These are phyloP conservation scores for Setipinna tenuifilis DNA, from an alignment of 2,797 vertebrate genomes.

Conservation along the genomic window DNA sequence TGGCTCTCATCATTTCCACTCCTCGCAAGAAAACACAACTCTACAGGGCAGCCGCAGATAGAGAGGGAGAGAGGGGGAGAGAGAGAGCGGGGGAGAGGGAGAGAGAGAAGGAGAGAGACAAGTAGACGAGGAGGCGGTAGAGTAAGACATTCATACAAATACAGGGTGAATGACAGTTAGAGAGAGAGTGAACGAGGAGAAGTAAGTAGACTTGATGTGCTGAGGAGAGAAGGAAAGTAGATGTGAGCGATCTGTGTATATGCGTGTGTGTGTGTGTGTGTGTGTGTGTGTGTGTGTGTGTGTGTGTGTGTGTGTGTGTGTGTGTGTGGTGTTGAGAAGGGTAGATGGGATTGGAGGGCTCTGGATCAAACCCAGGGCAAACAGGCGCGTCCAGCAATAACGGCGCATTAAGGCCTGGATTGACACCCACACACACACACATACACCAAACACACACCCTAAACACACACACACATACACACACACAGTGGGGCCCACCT, in stretches of 20 bases:
- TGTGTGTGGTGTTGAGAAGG: not conserved
- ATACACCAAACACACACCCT: not conserved
- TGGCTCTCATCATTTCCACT: slow-evolving; percentile 70
- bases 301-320: no score
- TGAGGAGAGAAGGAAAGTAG: not conserved
- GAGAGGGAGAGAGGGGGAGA: not conserved
- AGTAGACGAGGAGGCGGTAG: not conserved
- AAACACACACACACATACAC: slow-evolving; percentile 7
- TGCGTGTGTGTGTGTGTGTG: no score
- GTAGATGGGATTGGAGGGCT: slow-evolving; percentile 61
- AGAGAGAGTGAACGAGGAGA: not conserved
- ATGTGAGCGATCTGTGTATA: not conserved
- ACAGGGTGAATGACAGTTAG: not conserved
- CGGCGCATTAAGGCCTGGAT: slow-evolving; percentile 74
- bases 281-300: no score
- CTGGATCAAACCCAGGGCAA: slow-evolving; percentile 70
- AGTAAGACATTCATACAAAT: not conserved
- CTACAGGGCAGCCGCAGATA: not conserved
- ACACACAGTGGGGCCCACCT: slow-evolving; percentile 39
- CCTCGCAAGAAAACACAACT: not conserved
- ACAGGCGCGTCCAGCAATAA: slow-evolving; percentile 78
- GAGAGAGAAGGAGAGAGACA: not conserved
- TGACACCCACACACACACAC: slow-evolving; percentile 56
- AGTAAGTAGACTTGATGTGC: not conserved
- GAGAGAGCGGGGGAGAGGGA: not conserved